Conservation (phyloP, 1,140 invertebrate genomes). For the Diplogasteroides magnus region DNA sequence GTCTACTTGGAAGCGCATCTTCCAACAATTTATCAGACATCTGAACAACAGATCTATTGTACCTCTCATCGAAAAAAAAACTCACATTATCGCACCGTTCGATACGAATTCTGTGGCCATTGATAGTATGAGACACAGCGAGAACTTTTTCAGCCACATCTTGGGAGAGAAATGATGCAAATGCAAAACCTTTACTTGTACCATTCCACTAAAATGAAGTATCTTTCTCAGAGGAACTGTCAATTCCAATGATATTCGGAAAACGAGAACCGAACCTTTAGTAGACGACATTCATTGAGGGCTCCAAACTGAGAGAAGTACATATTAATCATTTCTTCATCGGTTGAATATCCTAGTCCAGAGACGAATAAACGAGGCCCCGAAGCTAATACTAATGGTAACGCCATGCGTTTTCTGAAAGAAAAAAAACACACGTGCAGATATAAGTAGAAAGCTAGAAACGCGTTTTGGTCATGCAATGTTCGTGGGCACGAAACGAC, state of each 20-base stretch:
- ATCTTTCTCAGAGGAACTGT: too few species aligned
- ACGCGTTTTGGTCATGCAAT: too few species aligned
- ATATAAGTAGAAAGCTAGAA: too few species aligned
- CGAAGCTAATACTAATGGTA: neutral
- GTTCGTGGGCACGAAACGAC: too few species aligned
- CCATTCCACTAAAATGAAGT: neutral
- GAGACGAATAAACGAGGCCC: neutral
- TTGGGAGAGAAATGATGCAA: neutral
- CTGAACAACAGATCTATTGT: neutral
- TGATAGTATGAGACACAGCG: neutral
- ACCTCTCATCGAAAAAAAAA: neutral
- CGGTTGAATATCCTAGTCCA: neutral
- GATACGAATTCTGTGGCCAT: neutral
- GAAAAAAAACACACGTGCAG: neutral
- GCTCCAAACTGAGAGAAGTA: slow-evolving; percentile 11
- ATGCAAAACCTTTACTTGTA: neutral
- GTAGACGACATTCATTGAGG: slow-evolving; percentile 5
- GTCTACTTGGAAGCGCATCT: neutral
- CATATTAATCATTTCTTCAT: neutral
- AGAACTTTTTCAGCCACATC: neutral
- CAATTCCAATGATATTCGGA: too few species aligned
- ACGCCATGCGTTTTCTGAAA: neutral
- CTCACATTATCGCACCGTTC: neutral
- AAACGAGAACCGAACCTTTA: neutral
- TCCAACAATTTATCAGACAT: neutral